Conservation (phyloP, 2,888 invertebrate species). For the Ametastegia equiseti region DNA sequence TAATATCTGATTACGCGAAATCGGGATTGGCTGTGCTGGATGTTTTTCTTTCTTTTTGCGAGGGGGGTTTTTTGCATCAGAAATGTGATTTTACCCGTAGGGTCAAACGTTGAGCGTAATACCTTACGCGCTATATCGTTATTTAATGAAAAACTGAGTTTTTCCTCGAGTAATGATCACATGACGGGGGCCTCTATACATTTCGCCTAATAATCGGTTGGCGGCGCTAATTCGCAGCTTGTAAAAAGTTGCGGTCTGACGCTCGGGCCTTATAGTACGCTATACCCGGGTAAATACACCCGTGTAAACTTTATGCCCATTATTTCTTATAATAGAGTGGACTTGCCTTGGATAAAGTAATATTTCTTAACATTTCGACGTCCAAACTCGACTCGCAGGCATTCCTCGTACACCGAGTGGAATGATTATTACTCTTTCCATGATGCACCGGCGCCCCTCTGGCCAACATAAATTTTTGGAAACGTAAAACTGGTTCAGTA, state of each 20-base stretch:
- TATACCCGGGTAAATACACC: conserved; percentile 40
- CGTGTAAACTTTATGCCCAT: conserved; percentile 42
- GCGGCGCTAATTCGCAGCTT: conserved; percentile 45
- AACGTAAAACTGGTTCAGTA: background rate
- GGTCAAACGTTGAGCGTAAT: background rate
- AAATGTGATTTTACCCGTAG: background rate
- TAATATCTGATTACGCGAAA: no score
- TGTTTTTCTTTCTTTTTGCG: no score
- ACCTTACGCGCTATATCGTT: background rate
- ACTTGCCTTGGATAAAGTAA: conserved; percentile 42
- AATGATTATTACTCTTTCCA: background rate
- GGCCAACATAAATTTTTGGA: background rate
- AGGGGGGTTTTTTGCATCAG: no score
- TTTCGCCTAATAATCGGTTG: conserved; percentile 43
- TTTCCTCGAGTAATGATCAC: conserved; percentile 35
- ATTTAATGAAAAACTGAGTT: conserved; percentile 32
- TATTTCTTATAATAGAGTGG: conserved; percentile 44
- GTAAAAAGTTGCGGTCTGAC: conserved; percentile 39
- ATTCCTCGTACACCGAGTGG: background rate
- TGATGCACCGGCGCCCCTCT: background rate
- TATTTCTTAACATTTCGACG: conserved; percentile 43
- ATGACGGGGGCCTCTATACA: conserved; percentile 33
- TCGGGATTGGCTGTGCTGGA: no score
- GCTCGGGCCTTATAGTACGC: background rate
- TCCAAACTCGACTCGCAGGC: conserved; percentile 6